A percentile compares a stretch with the other conserved stretches of the same genome.
phyloP scores from a whole-genome alignment of 2,113 vertebrate genomes.

The Gymnarchus niloticus region DNA sequence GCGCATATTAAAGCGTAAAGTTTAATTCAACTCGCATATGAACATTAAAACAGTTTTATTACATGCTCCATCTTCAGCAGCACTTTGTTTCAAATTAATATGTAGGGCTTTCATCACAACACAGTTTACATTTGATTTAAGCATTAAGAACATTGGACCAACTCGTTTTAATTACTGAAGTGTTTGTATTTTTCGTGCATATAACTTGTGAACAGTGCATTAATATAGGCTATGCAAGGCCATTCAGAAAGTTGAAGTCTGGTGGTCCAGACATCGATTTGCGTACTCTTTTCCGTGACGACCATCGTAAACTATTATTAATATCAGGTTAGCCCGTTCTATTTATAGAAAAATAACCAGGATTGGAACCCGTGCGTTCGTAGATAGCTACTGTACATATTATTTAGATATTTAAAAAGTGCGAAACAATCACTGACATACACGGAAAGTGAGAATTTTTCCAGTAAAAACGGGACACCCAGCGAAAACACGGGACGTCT shows the following conservation, averaged over 20 bases:
- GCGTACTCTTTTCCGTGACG: not conserved
- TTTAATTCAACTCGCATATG: not conserved
- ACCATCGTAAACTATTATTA: not conserved
- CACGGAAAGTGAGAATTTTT: no score
- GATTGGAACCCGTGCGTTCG: not conserved
- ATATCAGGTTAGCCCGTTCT: not conserved
- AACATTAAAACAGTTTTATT: not conserved
- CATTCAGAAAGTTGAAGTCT: not conserved
- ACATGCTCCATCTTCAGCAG: not conserved
- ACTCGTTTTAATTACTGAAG: not conserved
- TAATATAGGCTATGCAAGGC: not conserved
- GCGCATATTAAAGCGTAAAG: not conserved
- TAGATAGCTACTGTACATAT: not conserved
- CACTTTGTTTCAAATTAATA: constrained; percentile 24
- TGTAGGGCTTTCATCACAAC: not conserved
- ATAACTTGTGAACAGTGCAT: not conserved
- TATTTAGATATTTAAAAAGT: not conserved
- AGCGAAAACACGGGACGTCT: no score
- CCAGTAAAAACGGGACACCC: no score
- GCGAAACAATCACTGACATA: not conserved
- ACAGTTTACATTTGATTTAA: constrained; percentile 17
- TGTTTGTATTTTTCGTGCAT: not conserved
- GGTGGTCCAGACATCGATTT: not conserved
- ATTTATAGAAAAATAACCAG: not conserved
- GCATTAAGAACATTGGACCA: constrained; percentile 12